phyloP scores from a whole-genome alignment of 2,113 vertebrate species.

The Leucopsar rothschildi region DNA sequence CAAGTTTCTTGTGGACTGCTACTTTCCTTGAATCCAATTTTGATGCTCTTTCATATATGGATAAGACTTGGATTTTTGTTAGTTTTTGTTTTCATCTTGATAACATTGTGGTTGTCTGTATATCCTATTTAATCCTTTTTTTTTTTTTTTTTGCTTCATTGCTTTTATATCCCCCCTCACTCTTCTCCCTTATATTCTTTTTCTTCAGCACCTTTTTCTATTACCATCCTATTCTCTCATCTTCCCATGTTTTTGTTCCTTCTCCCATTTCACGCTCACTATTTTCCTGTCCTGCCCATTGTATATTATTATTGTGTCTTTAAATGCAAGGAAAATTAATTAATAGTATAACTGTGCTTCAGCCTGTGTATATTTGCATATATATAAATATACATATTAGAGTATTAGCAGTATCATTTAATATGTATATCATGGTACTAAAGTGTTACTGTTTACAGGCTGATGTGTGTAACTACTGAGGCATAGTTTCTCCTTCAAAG shows the following conservation, averaged over 20 bases:
- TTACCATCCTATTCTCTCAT: not conserved
- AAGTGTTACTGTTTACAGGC: not conserved
- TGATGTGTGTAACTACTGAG: not conserved
- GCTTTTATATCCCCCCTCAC: accelerated
- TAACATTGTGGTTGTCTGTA: not conserved
- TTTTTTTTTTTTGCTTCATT: not conserved
- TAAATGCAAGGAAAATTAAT: not conserved
- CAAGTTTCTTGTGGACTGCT: not conserved
- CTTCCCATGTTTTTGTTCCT: not conserved
- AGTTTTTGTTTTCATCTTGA: not conserved
- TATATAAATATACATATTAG: not conserved
- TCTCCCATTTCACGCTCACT: not conserved
- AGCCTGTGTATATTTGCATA: not conserved
- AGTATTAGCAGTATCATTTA: not conserved
- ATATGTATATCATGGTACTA: not conserved
- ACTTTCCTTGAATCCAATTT: not conserved
- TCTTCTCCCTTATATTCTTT: not conserved
- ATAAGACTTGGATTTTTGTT: not conserved
- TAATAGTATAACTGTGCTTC: not conserved
- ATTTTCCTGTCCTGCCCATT: not conserved
- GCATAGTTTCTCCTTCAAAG: not conserved
- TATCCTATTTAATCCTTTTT: not conserved
- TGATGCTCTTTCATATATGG: not conserved
- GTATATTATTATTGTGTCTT: not conserved
- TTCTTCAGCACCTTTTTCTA: not conserved